These are phyloP conservation scores for Saccostrea echinata DNA, from an alignment of 1,140 invertebrate genomes.

Conservation along the genomic window DNA sequence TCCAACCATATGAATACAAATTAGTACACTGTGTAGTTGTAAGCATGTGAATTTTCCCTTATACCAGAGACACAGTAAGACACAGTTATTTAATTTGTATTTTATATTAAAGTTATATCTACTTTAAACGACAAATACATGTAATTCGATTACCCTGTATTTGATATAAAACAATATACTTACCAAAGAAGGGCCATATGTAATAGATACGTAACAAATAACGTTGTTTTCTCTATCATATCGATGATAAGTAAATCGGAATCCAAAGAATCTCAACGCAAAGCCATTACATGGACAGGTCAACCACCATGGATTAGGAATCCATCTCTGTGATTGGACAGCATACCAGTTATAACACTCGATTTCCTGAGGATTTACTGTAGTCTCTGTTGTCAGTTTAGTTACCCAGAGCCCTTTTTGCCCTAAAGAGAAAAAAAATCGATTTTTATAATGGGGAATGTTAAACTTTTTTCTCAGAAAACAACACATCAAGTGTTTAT, in stretches of 20 bases:
- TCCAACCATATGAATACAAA: no score
- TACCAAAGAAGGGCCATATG: background rate
- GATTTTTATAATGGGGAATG: no score
- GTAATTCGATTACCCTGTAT: no score
- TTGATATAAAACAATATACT: no score
- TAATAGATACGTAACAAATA: background rate
- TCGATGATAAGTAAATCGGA: background rate
- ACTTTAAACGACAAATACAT: no score
- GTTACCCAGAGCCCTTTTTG: background rate
- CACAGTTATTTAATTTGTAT: no score
- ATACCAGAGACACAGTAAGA: no score
- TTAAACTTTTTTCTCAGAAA: background rate
- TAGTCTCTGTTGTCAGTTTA: background rate
- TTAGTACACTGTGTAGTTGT: no score
- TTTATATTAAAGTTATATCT: no score
- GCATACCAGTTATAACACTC: slow-evolving; percentile 20
- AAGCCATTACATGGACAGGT: background rate
- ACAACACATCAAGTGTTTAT: background rate
- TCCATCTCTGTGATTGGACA: background rate
- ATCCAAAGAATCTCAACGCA: background rate
- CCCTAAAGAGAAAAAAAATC: background rate
- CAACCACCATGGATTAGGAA: background rate
- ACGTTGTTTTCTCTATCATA: background rate
- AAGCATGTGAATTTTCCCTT: no score
- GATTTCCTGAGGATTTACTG: background rate